phyloP scores from a whole-genome alignment of 1,140 invertebrate species.

The Holcopasites calliopsidis region DNA sequence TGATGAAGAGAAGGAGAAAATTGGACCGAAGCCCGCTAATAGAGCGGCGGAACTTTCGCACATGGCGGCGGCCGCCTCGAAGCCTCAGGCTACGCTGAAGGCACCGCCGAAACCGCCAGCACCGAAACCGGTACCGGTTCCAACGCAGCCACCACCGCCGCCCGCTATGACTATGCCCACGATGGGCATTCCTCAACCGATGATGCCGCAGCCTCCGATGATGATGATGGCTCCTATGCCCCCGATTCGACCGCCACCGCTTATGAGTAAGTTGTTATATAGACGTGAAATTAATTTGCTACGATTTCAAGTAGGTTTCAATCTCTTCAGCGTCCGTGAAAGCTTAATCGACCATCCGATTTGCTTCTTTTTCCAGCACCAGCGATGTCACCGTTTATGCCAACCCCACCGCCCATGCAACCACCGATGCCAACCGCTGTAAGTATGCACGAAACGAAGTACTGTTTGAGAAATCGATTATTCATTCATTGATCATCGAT shows the following conservation, averaged over 20 bases:
- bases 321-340: too few relatives aligned
- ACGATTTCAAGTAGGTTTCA: too few relatives aligned
- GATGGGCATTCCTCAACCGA: constrained; percentile 81
- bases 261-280: constrained; percentile 81
- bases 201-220: constrained; percentile 82
- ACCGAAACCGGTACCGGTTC: constrained; percentile 72
- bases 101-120: constrained; percentile 76
- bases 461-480: background rate
- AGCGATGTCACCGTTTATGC: constrained; percentile 78
- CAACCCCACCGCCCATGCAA: constrained; percentile 75
- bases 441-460: constrained; percentile 43
- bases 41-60: constrained; percentile 73
- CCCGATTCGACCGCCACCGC: constrained; percentile 82
- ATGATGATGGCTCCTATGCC: constrained; percentile 85
- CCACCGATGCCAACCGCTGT: constrained; percentile 71
- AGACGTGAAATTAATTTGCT: too few relatives aligned
- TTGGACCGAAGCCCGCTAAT: constrained; percentile 88
- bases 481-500: background rate
- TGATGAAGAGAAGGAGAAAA: constrained; percentile 96
- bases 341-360: too few relatives aligned
- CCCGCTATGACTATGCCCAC: constrained; percentile 77
- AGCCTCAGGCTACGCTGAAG: constrained; percentile 78
- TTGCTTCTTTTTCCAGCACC: constrained; percentile 73
- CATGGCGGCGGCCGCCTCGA: constrained; percentile 77
- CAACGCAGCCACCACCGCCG: constrained; percentile 74